Evolutionary conservation across 2,113 vertebrate genomes (phyloP), one percentile per base, ranked within the genome.

Genomic region (Coregonus clupeaformis): DNA sequence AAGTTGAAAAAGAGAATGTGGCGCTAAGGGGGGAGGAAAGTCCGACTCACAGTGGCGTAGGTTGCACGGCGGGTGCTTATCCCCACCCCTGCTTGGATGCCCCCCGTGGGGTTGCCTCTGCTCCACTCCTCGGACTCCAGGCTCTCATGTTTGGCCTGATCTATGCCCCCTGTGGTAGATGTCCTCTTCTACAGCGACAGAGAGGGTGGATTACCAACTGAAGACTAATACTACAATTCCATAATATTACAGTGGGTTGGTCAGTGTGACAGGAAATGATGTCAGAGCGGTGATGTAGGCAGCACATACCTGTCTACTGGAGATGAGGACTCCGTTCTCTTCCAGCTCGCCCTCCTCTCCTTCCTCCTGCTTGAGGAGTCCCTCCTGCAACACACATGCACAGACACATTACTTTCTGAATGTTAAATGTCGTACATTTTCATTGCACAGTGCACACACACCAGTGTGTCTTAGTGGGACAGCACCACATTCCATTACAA

Each of bases 1-100:
- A 16, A 3, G 2, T 1, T 32, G 13, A 20, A 6, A 12, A 47
- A 69, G 13, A 6, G 12, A 24, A 62, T 3, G 20, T 6, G 20
- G 16, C 12, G 49, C 4, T 30, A 27, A 14, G 16, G 20, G 20
- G 16, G 14, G 36, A 16, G 27, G 52, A 27, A 49, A 29, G 3
- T 14, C 1, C 63, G 13, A 85, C 90, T 89, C 63, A 94, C 92
- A 73, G 79, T 72, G 45, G 88, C 74, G 70, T 97, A 97, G 72
- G 95, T 94, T 82, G 96, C 94, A 11, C 96, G 90, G 4, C 97
- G 93, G 1, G 97, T 99, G 82, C 96, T 97, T 82, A 99, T 92
- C 30, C 97, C 97, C 29, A 91, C 83, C 74, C 80, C 94, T 36
- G 87, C 77, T 65, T 84, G 84, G 67, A 88, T 79, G 64, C 84